Conservation (phyloP, 2,888 invertebrate species). For the Lasioglossum figueresi region DNA sequence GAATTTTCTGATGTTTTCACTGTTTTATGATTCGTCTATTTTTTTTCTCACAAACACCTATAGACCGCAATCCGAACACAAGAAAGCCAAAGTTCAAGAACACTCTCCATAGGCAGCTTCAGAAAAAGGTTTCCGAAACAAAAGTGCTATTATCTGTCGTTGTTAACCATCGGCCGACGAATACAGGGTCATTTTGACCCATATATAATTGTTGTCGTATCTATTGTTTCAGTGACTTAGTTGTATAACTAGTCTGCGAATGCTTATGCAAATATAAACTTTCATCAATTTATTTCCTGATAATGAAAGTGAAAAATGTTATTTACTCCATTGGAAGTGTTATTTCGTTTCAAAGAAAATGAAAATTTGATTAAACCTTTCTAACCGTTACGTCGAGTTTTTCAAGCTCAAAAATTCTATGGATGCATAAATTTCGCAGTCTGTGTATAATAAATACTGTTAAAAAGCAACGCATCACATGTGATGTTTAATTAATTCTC, state of each 20-base stretch:
- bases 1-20: background rate
- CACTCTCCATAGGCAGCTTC: background rate
- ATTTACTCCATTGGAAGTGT: background rate
- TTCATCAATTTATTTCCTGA: too few relatives aligned
- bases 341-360: too few relatives aligned
- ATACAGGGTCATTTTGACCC: too few relatives aligned
- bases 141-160: slow-evolving; percentile 15
- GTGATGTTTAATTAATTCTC: background rate
- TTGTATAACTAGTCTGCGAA: background rate
- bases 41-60: background rate
- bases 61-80: background rate
- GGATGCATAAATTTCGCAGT: background rate
- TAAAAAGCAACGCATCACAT: background rate
- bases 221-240: background rate
- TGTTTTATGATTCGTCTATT: too few relatives aligned
- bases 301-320: background rate
- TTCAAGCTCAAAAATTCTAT: background rate
- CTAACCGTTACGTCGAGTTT: background rate
- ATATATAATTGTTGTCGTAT: too few relatives aligned
- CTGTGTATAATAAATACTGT: background rate
- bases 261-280: background rate
- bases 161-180: slow-evolving; percentile 10
- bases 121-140: background rate
- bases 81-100: background rate
- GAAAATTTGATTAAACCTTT: background rate